Conservation (phyloP, 1,140 invertebrate species). For the Manduca sexta region DNA sequence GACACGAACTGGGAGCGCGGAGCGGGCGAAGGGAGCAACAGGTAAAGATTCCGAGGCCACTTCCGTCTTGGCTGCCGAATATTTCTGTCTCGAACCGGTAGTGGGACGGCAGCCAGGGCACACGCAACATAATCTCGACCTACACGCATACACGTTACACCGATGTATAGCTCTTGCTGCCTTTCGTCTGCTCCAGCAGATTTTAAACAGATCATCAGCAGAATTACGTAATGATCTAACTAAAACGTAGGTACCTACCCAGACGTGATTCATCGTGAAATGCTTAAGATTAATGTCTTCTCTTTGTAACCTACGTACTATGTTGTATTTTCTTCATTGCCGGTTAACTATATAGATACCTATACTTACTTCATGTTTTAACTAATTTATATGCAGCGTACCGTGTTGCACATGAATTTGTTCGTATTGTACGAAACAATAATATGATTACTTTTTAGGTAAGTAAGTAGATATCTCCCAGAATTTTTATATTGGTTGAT, state of each 20-base stretch:
- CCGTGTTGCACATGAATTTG: no score
- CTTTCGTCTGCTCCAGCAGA: slow-evolving; percentile 11
- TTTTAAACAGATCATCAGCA: slow-evolving; percentile 2
- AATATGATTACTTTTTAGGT: no score
- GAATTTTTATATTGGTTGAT: no score
- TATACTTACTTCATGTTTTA: no score
- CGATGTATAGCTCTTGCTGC: slow-evolving; percentile 7
- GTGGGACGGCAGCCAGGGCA: slow-evolving; percentile 61
- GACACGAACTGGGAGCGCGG: slow-evolving; percentile 36
- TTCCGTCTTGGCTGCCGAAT: slow-evolving; percentile 73
- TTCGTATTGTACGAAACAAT: no score
- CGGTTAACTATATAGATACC: no score
- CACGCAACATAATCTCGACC: slow-evolving; percentile 37
- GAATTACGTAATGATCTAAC: slow-evolving; percentile 1
- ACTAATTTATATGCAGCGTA: no score
- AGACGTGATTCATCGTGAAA: slow-evolving; percentile 1
- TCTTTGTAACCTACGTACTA: neutral
- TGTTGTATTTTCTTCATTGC: no score
- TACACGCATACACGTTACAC: slow-evolving; percentile 27
- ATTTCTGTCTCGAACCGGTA: slow-evolving; percentile 72
- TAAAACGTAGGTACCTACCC: neutral
- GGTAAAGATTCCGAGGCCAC: slow-evolving; percentile 73
- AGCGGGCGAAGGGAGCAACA: slow-evolving; percentile 70
- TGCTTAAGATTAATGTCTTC: neutral
- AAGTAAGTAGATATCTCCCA: no score